These are phyloP conservation scores for Bradypodion ventrale DNA, from an alignment of 2,797 vertebrate species.

Conservation along the genomic window DNA sequence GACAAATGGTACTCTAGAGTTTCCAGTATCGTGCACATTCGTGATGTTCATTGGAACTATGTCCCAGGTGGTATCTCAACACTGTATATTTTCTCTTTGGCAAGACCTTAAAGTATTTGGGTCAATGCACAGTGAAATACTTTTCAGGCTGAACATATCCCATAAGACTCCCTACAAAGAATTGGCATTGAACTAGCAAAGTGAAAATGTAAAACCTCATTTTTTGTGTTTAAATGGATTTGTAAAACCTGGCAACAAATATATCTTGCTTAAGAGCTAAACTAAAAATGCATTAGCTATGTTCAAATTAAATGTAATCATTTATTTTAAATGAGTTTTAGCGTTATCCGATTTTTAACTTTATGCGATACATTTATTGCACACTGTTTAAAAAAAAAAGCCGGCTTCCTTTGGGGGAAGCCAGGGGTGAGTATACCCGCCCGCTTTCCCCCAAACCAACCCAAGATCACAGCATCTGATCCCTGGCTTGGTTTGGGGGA, in stretches of 20 bases:
- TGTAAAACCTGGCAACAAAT: neutral
- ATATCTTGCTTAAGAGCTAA: neutral
- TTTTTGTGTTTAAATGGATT: slow-evolving; percentile 4
- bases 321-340: neutral
- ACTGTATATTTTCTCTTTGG: neutral
- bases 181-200: slow-evolving; percentile 39
- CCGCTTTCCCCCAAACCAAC: no score
- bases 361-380: no score
- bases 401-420: no score
- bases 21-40: slow-evolving; percentile 7
- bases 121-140: slow-evolving; percentile 25
- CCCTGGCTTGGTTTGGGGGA: no score
- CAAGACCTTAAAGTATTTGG: slow-evolving; percentile 35
- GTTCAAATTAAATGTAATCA: neutral
- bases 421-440: no score
- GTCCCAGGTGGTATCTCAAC: slow-evolving; percentile 13
- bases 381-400: no score
- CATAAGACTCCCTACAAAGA: slow-evolving; percentile 22
- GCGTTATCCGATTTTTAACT: no score
- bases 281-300: neutral
- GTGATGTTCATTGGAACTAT: neutral
- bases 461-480: no score
- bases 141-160: slow-evolving; percentile 3
- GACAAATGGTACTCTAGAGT: neutral
- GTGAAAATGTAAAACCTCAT: slow-evolving; percentile 17